Percentiles rank a stretch among this genome's conserved stretches.
Evolutionary conservation across 1,140 invertebrate genomes (phyloP).

Genomic region (Coenobita brevimanus): DNA sequence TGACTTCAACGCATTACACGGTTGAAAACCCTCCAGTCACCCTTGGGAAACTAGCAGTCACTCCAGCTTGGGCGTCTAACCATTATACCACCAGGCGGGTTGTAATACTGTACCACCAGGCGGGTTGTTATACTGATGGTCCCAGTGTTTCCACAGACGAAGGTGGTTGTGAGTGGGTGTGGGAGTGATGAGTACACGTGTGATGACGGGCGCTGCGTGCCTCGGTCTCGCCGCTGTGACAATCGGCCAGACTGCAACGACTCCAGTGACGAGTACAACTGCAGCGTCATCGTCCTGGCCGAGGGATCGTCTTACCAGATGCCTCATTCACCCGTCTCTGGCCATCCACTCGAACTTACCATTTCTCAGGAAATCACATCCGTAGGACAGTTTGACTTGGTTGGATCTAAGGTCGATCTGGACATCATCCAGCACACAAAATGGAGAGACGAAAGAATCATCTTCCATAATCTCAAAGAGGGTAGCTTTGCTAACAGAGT

Average conservation of each 20-base stretch:
- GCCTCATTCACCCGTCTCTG: background rate
- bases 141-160: background rate
- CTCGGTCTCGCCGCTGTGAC: background rate
- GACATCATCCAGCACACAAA: conserved; percentile 24
- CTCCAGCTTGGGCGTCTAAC: too few relatives aligned
- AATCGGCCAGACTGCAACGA: conserved; percentile 30
- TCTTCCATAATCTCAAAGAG: background rate
- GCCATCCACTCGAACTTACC: background rate
- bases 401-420: conserved; percentile 26
- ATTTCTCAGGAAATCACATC: conserved; percentile 28
- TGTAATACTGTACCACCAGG: too few relatives aligned
- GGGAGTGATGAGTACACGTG: background rate
- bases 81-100: too few relatives aligned
- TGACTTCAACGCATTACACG: too few relatives aligned
- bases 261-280: conserved; percentile 37
- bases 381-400: conserved; percentile 37
- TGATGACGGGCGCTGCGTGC: conserved; percentile 11
- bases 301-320: background rate
- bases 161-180: conserved; percentile 14
- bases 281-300: background rate
- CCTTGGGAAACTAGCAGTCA: too few relatives aligned
- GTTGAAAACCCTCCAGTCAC: too few relatives aligned
- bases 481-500: conserved; percentile 19
- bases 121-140: too few relatives aligned
- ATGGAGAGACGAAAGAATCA: conserved; percentile 36